phyloP scores from a whole-genome alignment of 37 sponge, comb jelly and placozoan species.

The Haliclona indistincta region DNA sequence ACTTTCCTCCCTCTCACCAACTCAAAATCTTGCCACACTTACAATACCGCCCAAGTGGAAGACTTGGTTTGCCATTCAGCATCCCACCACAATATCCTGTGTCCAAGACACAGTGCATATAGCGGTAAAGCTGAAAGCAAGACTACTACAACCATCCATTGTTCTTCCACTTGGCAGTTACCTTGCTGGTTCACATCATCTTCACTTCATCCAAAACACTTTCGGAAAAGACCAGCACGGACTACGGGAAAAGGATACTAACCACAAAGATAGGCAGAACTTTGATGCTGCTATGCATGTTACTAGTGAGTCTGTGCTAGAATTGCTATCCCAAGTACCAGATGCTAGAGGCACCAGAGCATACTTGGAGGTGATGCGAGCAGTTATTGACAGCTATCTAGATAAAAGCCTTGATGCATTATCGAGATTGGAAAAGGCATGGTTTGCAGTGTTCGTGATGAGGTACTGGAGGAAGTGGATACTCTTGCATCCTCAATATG shows the following conservation, averaged over 20 bases:
- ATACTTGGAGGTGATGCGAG: slow-evolving; percentile 1
- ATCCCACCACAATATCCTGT: slow-evolving; percentile 5
- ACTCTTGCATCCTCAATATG: not conserved
- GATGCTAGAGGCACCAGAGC: slow-evolving; percentile 21
- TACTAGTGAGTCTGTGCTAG: not conserved
- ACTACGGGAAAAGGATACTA: slow-evolving; percentile 19
- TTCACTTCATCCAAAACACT: not conserved
- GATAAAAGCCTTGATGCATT: slow-evolving; percentile 16
- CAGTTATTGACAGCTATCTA: slow-evolving; percentile 22
- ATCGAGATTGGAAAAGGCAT: slow-evolving; percentile 9
- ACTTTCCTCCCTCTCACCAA: not conserved
- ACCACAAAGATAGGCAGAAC: slow-evolving; percentile 45
- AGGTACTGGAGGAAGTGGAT: slow-evolving; percentile 10
- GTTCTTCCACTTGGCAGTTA: slow-evolving; percentile 17
- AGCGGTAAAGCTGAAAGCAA: slow-evolving; percentile 34
- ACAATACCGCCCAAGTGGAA: not conserved
- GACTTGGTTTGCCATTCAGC: not conserved
- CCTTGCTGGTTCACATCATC: slow-evolving; percentile 7
- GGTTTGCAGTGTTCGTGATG: slow-evolving; percentile 33
- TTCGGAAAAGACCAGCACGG: slow-evolving; percentile 39
- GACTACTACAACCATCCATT: slow-evolving; percentile 35
- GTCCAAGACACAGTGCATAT: slow-evolving; percentile 40
- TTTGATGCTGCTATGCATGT: slow-evolving; percentile 7
- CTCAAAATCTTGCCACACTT: not conserved
- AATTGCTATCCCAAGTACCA: slow-evolving; percentile 2